These are phyloP conservation scores for Ametastegia equiseti DNA, from an alignment of 2,888 invertebrate species.

Conservation along the genomic window DNA sequence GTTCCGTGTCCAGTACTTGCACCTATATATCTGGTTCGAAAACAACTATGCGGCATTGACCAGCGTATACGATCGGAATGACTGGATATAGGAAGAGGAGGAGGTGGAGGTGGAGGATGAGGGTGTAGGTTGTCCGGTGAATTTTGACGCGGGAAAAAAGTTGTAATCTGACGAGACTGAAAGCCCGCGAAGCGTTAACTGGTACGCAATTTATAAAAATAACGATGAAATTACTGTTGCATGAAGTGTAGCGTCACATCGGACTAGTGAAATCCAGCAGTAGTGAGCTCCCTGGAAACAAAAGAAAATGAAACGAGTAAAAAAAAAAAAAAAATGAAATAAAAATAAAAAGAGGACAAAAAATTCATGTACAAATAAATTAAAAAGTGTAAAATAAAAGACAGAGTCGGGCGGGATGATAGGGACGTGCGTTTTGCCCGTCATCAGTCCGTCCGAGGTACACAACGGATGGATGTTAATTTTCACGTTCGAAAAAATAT, in stretches of 20 bases:
- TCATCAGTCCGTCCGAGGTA: conserved; percentile 67
- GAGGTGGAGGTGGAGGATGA: conserved; percentile 56
- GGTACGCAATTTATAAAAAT: conserved; percentile 76
- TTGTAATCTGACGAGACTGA: conserved; percentile 44
- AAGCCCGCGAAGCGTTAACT: conserved; percentile 71
- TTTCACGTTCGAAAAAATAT: conserved; percentile 75
- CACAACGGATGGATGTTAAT: conserved; percentile 61
- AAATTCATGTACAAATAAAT: conserved; percentile 5
- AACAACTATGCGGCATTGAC: conserved; percentile 62
- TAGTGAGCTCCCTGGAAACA: neutral
- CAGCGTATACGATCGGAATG: conserved; percentile 61
- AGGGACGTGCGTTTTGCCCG: conserved; percentile 68
- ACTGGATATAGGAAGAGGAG: conserved; percentile 57
- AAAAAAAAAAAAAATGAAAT: neutral
- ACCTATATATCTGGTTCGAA: neutral
- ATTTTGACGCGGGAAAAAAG: conserved; percentile 34
- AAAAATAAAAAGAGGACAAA: neutral
- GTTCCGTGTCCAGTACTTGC: neutral
- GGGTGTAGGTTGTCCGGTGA: conserved; percentile 47
- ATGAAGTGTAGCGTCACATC: conserved; percentile 64
- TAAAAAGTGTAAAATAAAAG: neutral
- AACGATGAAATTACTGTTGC: conserved; percentile 76
- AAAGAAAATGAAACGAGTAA: neutral
- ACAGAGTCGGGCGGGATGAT: conserved; percentile 24
- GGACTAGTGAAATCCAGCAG: conserved; percentile 25